These are phyloP conservation scores for Scaptomyza reducta DNA, from an alignment of 2,888 invertebrate genomes.

Conservation along the genomic window DNA sequence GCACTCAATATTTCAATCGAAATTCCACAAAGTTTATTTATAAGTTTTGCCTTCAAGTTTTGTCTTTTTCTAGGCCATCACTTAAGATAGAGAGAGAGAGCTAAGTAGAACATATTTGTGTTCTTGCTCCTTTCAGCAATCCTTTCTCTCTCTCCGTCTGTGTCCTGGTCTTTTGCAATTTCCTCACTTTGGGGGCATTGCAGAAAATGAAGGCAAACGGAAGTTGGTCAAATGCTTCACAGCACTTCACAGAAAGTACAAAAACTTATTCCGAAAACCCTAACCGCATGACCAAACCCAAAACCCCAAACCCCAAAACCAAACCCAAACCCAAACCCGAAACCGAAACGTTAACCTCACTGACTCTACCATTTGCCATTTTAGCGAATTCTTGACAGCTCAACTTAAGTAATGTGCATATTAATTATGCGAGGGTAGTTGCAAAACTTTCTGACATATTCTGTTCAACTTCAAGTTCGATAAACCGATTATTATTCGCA, in stretches of 20 bases:
- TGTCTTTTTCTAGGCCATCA: slow-evolving; percentile 30
- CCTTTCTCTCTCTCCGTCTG: not conserved
- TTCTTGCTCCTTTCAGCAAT: not conserved
- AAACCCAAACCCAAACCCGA: not conserved
- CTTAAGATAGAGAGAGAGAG: not conserved
- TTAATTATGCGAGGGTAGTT: slow-evolving; percentile 31
- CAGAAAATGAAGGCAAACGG: slow-evolving; percentile 41
- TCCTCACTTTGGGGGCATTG: slow-evolving; percentile 45
- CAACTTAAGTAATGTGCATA: slow-evolving; percentile 39
- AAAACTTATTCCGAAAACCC: slow-evolving; percentile 25
- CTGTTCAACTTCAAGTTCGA: too few species aligned
- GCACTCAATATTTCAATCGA: slow-evolving; percentile 11
- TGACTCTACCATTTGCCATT: not conserved
- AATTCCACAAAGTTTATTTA: slow-evolving; percentile 21
- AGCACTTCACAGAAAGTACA: slow-evolving; percentile 17
- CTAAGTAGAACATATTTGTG: slow-evolving; percentile 5
- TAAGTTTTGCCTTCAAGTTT: slow-evolving; percentile 14
- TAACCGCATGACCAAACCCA: slow-evolving; percentile 30
- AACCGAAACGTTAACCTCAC: not conserved
- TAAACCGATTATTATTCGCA: too few species aligned
- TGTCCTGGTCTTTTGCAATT: slow-evolving; percentile 44
- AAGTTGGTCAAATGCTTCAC: slow-evolving; percentile 54
- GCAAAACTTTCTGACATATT: not conserved
- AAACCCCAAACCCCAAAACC: not conserved
- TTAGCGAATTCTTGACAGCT: slow-evolving; percentile 17